Conservation (phyloP, 2,888 invertebrate species). For the Phyto melanocephala region DNA sequence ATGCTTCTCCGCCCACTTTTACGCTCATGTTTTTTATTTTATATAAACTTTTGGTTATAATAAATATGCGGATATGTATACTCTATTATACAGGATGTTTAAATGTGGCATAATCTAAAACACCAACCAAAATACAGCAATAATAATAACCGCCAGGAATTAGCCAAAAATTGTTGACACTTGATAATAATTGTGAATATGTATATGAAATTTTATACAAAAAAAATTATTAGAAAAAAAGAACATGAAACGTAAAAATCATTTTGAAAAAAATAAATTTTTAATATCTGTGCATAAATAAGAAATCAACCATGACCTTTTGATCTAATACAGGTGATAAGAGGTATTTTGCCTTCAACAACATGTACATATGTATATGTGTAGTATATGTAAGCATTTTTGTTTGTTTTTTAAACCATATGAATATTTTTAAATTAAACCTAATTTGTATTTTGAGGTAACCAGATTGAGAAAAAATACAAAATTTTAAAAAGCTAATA, state of each 20-base stretch:
- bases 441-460: not conserved
- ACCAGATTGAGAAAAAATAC: too few species aligned
- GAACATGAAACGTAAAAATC: too few species aligned
- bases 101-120: constrained; percentile 63
- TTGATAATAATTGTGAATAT: constrained; percentile 12
- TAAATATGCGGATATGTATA: constrained; percentile 62
- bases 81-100: constrained; percentile 59
- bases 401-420: not conserved
- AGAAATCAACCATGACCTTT: not conserved
- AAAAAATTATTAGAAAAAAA: too few species aligned
- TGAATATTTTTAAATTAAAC: not conserved
- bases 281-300: too few species aligned
- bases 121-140: constrained; percentile 47
- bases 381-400: too few species aligned
- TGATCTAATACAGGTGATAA: not conserved
- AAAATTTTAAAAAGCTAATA: too few species aligned
- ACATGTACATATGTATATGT: too few species aligned
- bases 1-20: not conserved
- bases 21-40: constrained; percentile 5
- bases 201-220: not conserved
- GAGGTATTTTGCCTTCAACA: not conserved
- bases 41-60: constrained; percentile 36
- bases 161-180: constrained; percentile 55
- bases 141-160: constrained; percentile 1
- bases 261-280: too few species aligned